These are phyloP conservation scores for Cosmia trapezina DNA, from an alignment of 2,888 invertebrate species.

Conservation along the genomic window DNA sequence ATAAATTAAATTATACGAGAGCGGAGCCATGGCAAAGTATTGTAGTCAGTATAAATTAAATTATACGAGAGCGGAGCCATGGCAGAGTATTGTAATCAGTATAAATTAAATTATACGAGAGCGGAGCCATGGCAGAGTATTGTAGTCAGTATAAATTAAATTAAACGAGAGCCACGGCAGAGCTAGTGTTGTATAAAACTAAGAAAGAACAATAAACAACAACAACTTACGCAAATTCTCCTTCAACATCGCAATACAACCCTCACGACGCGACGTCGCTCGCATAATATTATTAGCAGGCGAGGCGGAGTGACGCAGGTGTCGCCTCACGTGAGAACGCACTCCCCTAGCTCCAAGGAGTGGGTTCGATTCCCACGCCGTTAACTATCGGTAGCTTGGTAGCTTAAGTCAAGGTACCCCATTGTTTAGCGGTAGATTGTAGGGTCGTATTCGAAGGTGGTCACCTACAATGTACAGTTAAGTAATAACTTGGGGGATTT, in stretches of 20 bases:
- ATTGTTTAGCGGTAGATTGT: slow-evolving; percentile 32
- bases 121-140: too few species aligned
- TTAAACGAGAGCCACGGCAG: background rate
- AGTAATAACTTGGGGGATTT: background rate
- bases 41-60: too few species aligned
- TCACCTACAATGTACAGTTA: slow-evolving; percentile 40
- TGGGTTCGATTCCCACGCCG: slow-evolving; percentile 60
- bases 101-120: too few species aligned
- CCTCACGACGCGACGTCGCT: slow-evolving; percentile 25
- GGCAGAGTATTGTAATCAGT: too few species aligned
- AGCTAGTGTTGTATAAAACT: background rate
- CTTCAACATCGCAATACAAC: slow-evolving; percentile 22
- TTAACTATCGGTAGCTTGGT: slow-evolving; percentile 51
- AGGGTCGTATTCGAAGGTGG: slow-evolving; percentile 41
- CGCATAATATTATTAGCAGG: slow-evolving; percentile 55
- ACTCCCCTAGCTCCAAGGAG: slow-evolving; percentile 62
- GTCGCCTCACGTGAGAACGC: slow-evolving; percentile 62
- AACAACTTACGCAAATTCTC: slow-evolving; percentile 25
- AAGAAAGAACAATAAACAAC: background rate
- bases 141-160: too few species aligned
- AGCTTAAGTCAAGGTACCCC: slow-evolving; percentile 55
- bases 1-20: too few species aligned
- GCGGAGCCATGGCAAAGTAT: too few species aligned
- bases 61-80: too few species aligned
- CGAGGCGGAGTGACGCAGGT: slow-evolving; percentile 65